Evolutionary conservation across 2,113 vertebrate genomes (phyloP).

Genomic region (Seriola dumerili): DNA sequence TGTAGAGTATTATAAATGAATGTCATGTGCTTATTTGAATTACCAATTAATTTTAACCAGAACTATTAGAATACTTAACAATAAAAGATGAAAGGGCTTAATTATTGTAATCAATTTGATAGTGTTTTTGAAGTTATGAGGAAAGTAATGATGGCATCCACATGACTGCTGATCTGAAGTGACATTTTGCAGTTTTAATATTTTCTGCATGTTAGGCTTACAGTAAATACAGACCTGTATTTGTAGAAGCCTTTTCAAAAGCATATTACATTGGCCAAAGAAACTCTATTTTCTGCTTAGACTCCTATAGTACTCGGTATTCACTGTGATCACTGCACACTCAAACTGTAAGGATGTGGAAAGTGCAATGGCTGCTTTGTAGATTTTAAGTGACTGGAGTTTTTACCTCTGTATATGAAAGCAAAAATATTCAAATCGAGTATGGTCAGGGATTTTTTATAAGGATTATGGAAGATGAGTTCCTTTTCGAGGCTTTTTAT

Average conservation of each 20-base stretch:
- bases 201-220: not conserved
- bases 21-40: not conserved
- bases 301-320: too few relatives aligned
- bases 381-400: too few relatives aligned
- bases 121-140: not conserved
- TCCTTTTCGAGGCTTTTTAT: not conserved
- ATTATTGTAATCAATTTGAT: not conserved
- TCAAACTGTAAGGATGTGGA: too few relatives aligned
- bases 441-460: too few relatives aligned
- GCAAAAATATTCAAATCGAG: too few relatives aligned
- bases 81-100: not conserved
- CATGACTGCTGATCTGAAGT: not conserved
- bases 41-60: not conserved
- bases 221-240: not conserved
- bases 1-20: slow-evolving; percentile 11
- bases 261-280: not conserved
- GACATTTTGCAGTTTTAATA: not conserved
- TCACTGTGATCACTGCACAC: too few relatives aligned
- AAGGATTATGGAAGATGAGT: too few relatives aligned
- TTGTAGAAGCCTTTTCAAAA: not conserved
- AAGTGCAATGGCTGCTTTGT: too few relatives aligned
- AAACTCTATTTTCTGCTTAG: not conserved
- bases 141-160: not conserved
- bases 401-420: too few relatives aligned
- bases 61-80: not conserved